Evolutionary conservation across 1,140 invertebrate genomes (phyloP).

Genomic region (Sesamia nonagrioides): DNA sequence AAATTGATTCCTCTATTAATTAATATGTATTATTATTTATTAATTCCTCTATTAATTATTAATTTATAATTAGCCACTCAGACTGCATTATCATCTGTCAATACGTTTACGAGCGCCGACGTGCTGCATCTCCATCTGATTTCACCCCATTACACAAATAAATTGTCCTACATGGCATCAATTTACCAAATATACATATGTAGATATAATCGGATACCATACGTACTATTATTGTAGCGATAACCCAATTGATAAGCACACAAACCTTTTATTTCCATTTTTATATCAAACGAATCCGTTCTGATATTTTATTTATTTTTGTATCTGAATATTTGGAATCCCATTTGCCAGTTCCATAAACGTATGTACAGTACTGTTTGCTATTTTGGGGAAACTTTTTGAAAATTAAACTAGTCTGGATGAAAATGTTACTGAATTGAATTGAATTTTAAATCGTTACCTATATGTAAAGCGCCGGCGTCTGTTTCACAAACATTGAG

Average conservation of each 20-base stretch:
- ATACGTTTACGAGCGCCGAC: too few species aligned
- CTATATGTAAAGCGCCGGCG: background rate
- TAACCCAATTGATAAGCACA: slow-evolving; percentile 28
- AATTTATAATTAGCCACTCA: too few species aligned
- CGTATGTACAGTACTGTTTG: background rate
- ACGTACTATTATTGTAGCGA: background rate
- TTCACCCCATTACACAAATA: background rate
- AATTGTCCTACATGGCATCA: background rate
- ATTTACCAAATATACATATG: background rate
- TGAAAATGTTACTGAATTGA: slow-evolving; percentile 3
- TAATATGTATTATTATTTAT: too few species aligned
- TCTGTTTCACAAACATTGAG: background rate
- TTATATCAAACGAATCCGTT: slow-evolving; percentile 33
- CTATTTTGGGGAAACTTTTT: slow-evolving; percentile 2
- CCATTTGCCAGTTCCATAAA: background rate
- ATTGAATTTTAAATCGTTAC: slow-evolving; percentile 32
- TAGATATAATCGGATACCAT: background rate
- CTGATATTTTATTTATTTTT: slow-evolving; percentile 39
- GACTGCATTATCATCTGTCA: too few species aligned
- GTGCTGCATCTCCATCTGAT: background rate
- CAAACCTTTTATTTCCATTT: slow-evolving; percentile 16
- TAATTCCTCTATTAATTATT: too few species aligned
- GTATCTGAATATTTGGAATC: slow-evolving; percentile 28
- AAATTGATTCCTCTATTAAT: too few species aligned
- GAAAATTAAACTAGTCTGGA: slow-evolving; percentile 5